Conservation (phyloP, 2,113 vertebrate genomes). For the Paramormyrops kingsleyae region DNA sequence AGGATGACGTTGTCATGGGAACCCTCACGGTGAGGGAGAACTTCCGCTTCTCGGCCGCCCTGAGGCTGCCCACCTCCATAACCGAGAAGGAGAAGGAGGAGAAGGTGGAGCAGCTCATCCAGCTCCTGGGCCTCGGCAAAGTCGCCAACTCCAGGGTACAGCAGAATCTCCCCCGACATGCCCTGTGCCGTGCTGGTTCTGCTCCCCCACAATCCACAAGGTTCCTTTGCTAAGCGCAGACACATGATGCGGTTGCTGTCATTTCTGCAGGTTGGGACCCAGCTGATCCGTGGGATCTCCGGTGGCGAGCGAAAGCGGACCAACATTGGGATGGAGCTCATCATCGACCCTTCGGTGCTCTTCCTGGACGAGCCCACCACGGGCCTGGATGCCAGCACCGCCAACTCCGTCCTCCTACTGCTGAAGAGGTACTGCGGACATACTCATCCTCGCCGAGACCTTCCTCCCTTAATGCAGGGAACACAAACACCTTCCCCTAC, state of each 20-base stretch:
- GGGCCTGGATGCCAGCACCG: constrained; percentile 86
- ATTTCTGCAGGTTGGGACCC: constrained; percentile 76
- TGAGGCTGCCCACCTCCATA: constrained; percentile 74
- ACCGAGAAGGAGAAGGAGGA: constrained; percentile 67
- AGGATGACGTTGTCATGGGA: constrained; percentile 93
- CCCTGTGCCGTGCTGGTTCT: not conserved
- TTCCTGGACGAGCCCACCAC: constrained; percentile 95
- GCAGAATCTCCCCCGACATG: not conserved
- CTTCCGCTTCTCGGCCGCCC: constrained; percentile 83
- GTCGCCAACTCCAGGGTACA: constrained; percentile 86
- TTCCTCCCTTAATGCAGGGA: not conserved
- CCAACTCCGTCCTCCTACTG: constrained; percentile 80
- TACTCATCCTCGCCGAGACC: not conserved
- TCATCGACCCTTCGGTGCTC: constrained; percentile 78
- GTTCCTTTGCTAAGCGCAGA: not conserved
- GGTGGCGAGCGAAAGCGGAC: constrained; percentile 92
- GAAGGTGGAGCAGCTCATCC: constrained; percentile 70
- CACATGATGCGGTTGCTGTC: not conserved
- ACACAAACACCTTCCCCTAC: not conserved
- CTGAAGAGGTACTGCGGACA: constrained; percentile 70
- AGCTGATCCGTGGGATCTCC: constrained; percentile 77
- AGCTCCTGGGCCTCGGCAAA: constrained; percentile 76
- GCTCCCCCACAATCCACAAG: not conserved
- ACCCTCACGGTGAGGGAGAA: constrained; percentile 91
- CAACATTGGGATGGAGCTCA: constrained; percentile 91